A percentile compares a stretch with the other conserved stretches of the same genome.
Conservation (phyloP, 1,140 invertebrate genomes). For the Drosophila pallidifrons region DNA sequence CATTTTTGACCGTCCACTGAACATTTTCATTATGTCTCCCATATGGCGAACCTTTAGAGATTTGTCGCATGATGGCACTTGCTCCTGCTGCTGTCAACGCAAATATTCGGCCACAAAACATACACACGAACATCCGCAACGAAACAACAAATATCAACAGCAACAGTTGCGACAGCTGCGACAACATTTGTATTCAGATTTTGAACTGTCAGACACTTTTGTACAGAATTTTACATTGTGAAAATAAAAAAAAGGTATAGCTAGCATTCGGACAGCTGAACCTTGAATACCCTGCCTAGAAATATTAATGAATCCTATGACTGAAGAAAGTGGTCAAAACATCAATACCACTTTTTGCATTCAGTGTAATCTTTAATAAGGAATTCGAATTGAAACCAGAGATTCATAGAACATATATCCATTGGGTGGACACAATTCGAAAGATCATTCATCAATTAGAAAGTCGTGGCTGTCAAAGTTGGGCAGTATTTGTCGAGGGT, state of each 20-base stretch:
- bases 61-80: conserved; percentile 42
- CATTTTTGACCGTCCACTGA: conserved; percentile 10
- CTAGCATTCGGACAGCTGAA: neutral
- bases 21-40: conserved; percentile 54
- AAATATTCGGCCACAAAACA: conserved; percentile 69
- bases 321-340: too few relatives aligned
- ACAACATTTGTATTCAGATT: conserved; percentile 50
- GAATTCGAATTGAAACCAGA: too few relatives aligned
- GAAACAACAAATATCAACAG: conserved; percentile 28
- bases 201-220: conserved; percentile 31
- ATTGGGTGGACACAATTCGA: neutral
- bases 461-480: neutral
- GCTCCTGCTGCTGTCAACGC: conserved; percentile 45
- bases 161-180: conserved; percentile 58
- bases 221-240: conserved; percentile 13
- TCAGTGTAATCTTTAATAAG: too few relatives aligned
- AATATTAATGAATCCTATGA: too few relatives aligned
- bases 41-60: conserved; percentile 38
- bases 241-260: neutral
- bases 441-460: neutral
- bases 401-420: too few relatives aligned
- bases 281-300: neutral
- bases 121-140: conserved; percentile 38
- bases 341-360: too few relatives aligned
- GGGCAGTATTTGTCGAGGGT: neutral